These are phyloP conservation scores for Bergia sp. DNA, from an alignment of 92 coral and sea anemone genomes.

Conservation along the genomic window DNA sequence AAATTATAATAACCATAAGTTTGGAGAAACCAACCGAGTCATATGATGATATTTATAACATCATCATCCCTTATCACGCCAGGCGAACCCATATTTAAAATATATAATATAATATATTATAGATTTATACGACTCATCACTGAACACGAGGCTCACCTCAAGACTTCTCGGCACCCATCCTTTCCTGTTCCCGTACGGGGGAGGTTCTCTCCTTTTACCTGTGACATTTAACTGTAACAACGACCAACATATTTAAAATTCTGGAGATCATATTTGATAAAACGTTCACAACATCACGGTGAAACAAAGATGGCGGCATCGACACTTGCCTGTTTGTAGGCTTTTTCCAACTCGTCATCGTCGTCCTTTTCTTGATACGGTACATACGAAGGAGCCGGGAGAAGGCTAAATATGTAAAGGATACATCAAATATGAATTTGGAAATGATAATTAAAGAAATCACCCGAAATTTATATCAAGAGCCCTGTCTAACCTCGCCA, in stretches of 20 bases:
- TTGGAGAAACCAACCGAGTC: too few species aligned
- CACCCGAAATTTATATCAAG: background rate
- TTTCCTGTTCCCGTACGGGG: conserved; percentile 93
- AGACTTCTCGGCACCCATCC: conserved; percentile 96
- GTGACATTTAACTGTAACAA: conserved; percentile 64
- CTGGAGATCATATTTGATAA: conserved; percentile 21
- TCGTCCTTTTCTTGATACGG: conserved; percentile 81
- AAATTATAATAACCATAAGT: too few species aligned
- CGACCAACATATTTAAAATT: background rate
- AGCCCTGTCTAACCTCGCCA: conserved; percentile 8
- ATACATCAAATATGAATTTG: background rate
- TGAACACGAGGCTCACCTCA: conserved; percentile 58
- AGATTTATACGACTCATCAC: background rate
- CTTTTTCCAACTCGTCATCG: conserved; percentile 86
- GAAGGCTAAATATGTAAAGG: conserved; percentile 64
- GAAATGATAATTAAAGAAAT: background rate
- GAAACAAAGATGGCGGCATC: conserved; percentile 53
- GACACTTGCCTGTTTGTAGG: conserved; percentile 74
- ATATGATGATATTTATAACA: too few species aligned
- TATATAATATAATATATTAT: too few species aligned
- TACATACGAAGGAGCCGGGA: conserved; percentile 91
- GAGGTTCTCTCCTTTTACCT: conserved; percentile 84
- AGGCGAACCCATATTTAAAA: too few species aligned
- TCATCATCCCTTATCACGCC: too few species aligned
- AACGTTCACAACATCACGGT: background rate